Percentiles rank a stretch among this genome's conserved stretches.
Evolutionary conservation across 2,113 vertebrate species (phyloP).

Genomic region (Thryonomys swinderianus): DNA sequence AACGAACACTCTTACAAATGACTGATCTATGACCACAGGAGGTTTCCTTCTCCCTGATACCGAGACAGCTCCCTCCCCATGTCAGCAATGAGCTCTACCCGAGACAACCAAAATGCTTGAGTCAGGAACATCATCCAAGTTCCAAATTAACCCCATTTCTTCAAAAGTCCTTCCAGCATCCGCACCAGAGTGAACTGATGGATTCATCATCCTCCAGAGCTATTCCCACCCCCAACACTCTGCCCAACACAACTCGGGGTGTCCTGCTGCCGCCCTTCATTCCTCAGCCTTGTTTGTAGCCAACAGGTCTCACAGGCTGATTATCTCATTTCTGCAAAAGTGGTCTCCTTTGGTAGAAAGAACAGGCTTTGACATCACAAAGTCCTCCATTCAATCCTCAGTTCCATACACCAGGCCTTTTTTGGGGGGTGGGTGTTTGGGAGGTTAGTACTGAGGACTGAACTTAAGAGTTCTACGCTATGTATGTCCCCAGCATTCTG

Average conservation of each 20-base stretch:
- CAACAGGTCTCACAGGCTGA: not conserved
- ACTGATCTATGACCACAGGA: not conserved
- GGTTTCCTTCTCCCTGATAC: not conserved
- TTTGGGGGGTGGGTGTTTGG: not conserved
- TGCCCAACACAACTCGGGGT: not conserved
- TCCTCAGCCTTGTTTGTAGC: not conserved
- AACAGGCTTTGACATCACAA: not conserved
- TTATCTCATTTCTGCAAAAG: not conserved
- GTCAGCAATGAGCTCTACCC: not conserved
- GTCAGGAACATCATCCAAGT: not conserved
- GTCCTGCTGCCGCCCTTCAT: not conserved
- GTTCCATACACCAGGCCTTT: not conserved
- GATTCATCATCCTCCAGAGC: not conserved
- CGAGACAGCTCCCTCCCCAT: not conserved
- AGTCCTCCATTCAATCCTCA: conserved; percentile 1
- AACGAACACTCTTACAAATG: not conserved
- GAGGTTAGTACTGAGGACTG: not conserved
- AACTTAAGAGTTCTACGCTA: not conserved
- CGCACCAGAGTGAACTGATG: not conserved
- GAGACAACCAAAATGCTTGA: not conserved
- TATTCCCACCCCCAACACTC: not conserved
- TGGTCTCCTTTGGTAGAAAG: not conserved
- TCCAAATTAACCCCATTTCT: not conserved
- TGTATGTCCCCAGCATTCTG: not conserved
- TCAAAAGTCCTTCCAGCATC: not conserved